Evolutionary conservation across 2,113 vertebrate genomes (phyloP), one percentile per base, ranked within the genome.

Genomic region (Delphinapterus leucas): DNA sequence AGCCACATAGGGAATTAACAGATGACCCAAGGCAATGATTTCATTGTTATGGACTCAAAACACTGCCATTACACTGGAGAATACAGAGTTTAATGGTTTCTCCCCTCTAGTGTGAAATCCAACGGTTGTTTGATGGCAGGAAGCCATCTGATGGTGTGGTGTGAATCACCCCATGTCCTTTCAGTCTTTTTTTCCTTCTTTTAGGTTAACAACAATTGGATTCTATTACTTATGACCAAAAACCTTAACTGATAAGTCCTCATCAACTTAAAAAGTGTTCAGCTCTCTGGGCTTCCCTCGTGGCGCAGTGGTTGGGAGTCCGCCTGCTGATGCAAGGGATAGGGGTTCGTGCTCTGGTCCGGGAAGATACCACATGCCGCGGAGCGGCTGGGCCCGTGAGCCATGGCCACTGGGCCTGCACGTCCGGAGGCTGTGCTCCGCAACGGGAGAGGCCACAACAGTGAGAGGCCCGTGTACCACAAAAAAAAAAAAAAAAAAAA

Each of bases 21-120:
- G 96, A 98, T 94, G 95, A 96, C 94, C 88, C 85, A 96, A 97
- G 96, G 92, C 85, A 96, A 97, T 91, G 55, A 95, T 95, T 97
- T 97, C 92, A 97, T 81, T 94, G 87, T 90, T 97, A 63, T 53
- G 21, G 61, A 85, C 90, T 97, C 81, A 83, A 93, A 95, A 94
- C 79, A 91, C 76, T 96, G 28, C 65, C 67, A 60, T 91, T 88
- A 49, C 5, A 36, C 86, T 79, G 49, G 53, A 92, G 76, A 93
- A 92, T 44, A 90, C 23, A 87, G 70, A 90, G 74, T 83, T 92
- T 93, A 81, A 81, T 77, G 70, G 84, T 77, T 67, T 96, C 53
- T 96, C 53, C 55, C 87, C 92, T 84, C 65, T 73, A 95, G 58
- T 87, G 28, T 87, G 80, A 97, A 94, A 95, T 95, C 65, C 58